phyloP scores from a whole-genome alignment of 2,888 invertebrate species.

The Buathra laborator region DNA sequence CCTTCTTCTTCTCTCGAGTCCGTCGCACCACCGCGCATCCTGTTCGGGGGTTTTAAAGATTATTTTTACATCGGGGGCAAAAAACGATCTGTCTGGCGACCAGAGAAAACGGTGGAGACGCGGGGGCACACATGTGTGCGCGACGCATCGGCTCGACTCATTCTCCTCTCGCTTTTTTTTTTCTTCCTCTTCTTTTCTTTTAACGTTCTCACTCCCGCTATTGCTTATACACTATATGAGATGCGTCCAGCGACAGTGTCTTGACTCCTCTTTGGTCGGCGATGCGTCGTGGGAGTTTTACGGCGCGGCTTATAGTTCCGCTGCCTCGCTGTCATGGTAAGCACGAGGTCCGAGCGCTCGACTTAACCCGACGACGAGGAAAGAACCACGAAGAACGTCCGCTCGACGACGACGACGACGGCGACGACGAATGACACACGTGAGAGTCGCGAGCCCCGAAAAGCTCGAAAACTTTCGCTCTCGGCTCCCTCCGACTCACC shows the following conservation, averaged over 20 bases:
- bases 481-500: constrained; percentile 51
- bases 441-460: constrained; percentile 60
- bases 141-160: constrained; percentile 65
- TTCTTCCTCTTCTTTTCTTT: constrained; percentile 37
- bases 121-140: constrained; percentile 65
- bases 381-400: constrained; percentile 33
- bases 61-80: constrained; percentile 85
- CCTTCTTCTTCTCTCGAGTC: constrained; percentile 66
- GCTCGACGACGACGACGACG: constrained; percentile 56
- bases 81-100: constrained; percentile 85
- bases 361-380: constrained; percentile 45
- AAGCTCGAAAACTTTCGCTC: constrained; percentile 72
- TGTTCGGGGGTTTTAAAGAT: constrained; percentile 85
- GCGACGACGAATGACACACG: constrained; percentile 69
- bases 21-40: constrained; percentile 80
- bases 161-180: background rate
- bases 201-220: constrained; percentile 40
- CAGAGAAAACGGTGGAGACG: constrained; percentile 68
- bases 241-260: constrained; percentile 68
- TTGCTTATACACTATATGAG: constrained; percentile 40
- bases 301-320: constrained; percentile 36
- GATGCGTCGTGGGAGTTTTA: constrained; percentile 76
- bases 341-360: constrained; percentile 64
- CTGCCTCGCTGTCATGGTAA: background rate
- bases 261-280: constrained; percentile 55